A percentile compares a stretch with the other conserved stretches of the same genome.
phyloP scores from a whole-genome alignment of 2,888 invertebrate genomes.

The Thumatha senex region DNA sequence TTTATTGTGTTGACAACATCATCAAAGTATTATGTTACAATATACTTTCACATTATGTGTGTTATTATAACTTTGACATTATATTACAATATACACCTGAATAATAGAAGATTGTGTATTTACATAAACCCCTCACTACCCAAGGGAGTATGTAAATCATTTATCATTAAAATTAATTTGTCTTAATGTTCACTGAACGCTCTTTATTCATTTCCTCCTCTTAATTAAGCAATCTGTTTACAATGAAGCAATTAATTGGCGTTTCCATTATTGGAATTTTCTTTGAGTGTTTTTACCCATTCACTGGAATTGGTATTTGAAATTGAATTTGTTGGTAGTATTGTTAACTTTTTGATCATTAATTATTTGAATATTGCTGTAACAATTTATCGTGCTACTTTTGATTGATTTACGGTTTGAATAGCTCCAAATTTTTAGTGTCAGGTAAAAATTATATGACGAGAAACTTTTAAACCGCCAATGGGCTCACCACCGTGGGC shows the following conservation, averaged over 20 bases:
- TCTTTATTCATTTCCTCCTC: slow-evolving; percentile 77
- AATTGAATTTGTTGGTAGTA: slow-evolving; percentile 44
- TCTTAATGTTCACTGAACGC: slow-evolving; percentile 72
- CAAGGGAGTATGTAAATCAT: slow-evolving; percentile 59
- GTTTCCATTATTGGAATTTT: slow-evolving; percentile 68
- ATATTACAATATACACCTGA: slow-evolving; percentile 32
- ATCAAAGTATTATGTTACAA: no score
- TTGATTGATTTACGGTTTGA: no score
- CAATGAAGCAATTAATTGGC: slow-evolving; percentile 80
- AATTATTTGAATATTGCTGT: slow-evolving; percentile 12
- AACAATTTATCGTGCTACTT: background rate
- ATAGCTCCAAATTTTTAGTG: no score
- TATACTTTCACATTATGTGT: no score
- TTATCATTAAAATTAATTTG: slow-evolving; percentile 81
- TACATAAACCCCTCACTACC: slow-evolving; percentile 42
- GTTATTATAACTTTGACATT: no score
- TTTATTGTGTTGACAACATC: no score
- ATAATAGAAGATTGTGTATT: slow-evolving; percentile 50
- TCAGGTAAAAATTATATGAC: no score
- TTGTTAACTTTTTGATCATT: slow-evolving; percentile 37
- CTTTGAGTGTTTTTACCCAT: slow-evolving; percentile 60
- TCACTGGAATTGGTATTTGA: slow-evolving; percentile 49
- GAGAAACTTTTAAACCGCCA: no score
- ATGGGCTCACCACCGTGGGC: no score
- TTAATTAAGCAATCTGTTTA: slow-evolving; percentile 83